Conservation (phyloP, 2,888 invertebrate genomes). For the Polyommatus iphigenia region DNA sequence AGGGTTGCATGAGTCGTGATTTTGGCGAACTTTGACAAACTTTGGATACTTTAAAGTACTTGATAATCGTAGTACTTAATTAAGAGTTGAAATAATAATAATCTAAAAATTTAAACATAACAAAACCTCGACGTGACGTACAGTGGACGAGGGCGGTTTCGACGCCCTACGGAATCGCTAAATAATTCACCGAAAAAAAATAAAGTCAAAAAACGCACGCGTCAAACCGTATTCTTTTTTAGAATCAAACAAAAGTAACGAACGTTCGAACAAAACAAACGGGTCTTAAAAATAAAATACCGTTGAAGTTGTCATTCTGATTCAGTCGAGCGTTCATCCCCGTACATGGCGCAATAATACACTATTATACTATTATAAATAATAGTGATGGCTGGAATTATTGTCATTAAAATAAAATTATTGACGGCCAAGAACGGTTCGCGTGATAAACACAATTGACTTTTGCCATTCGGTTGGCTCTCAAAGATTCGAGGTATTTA, state of each 20-base stretch:
- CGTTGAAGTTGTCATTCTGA: conserved; percentile 66
- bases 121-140: conserved; percentile 21
- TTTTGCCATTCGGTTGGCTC: conserved; percentile 72
- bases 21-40: neutral
- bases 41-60: neutral
- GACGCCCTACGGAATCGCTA: neutral
- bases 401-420: conserved; percentile 69
- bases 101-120: neutral
- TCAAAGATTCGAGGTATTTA: conserved; percentile 70
- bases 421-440: conserved; percentile 67
- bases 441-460: conserved; percentile 76
- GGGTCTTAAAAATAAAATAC: conserved; percentile 44
- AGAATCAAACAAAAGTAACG: conserved; percentile 44
- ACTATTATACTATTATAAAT: conserved; percentile 68
- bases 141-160: neutral
- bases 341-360: conserved; percentile 64
- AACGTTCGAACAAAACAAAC: conserved; percentile 43
- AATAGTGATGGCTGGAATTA: conserved; percentile 66
- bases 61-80: neutral
- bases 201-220: conserved; percentile 38
- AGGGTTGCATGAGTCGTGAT: neutral
- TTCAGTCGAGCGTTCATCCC: conserved; percentile 74
- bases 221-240: conserved; percentile 40
- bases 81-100: conserved; percentile 2
- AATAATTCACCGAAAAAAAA: conserved; percentile 27